Base-by-base conservation (phyloP, 1,140 invertebrate genomes). In the Sycophaga agraensis region DNA sequence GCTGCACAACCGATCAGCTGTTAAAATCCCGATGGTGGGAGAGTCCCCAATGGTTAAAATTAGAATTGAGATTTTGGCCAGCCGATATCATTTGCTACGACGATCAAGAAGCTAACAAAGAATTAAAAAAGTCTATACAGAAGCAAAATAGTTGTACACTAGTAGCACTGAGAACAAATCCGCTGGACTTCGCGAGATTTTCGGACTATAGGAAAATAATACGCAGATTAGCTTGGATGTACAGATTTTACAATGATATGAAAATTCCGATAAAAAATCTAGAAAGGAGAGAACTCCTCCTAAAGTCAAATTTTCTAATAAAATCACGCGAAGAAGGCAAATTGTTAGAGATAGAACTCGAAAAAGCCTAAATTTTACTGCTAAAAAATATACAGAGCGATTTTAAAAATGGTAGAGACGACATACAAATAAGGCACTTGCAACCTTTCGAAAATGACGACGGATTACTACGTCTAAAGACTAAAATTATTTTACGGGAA, bases 161-260 rank as follows among this genome's bases (percentile, higher is more conserved):
- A n/a, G 48, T 24, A n/a, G 16, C 28, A 6, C 28, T 31, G 11
- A 0, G 7, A n/a, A n/a, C 40, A 31, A 26, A 31, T 4, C 2
- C 12, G 14, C 14, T 26, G 1, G 1, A n/a, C 35, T 51, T 16
- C 40, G 54, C 46, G 21, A 28, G 12, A 46, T 63, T 40, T 68
- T 62, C 54, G 63, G 14, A 17, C 49, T 42, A 22, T 46, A 5
- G 19, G 37, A 63, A 65, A 59, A 57, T 66, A 46, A 59, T 74
- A 8, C 58, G 70, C 53, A 63, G 73, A 54, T 58, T 70, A 8
- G 59, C 31, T 1, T 31, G 60, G 48, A 57, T 54, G 14, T 7
- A 4, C 2, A 54, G 21, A 35, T 56, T 45, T 21, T 56, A 3
- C 5, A 31, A 19, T 31, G 1, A 34, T 26, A 21, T 2, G 3